Evolutionary conservation across 2,888 invertebrate species (phyloP).

Genomic region (Marronus borbonicus): DNA sequence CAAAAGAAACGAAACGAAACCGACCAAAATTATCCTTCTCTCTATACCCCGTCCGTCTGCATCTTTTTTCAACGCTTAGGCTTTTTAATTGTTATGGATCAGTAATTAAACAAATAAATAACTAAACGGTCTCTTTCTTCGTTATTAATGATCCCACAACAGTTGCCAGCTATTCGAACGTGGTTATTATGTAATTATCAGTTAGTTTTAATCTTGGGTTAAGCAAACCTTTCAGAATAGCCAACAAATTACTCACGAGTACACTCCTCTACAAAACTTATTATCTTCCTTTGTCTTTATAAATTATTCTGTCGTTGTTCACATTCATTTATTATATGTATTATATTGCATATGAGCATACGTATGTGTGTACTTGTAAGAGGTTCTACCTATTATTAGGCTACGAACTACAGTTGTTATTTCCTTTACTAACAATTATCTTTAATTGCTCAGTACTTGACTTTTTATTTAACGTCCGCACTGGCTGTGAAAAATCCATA

Average conservation of each 20-base stretch:
- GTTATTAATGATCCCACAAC: constrained; percentile 71
- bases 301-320: constrained; percentile 53
- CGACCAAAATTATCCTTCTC: constrained; percentile 11
- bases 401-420: constrained; percentile 41
- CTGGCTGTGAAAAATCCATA: constrained; percentile 35
- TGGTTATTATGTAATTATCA: constrained; percentile 73
- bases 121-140: constrained; percentile 69
- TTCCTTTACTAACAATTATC: constrained; percentile 47
- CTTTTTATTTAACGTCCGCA: constrained; percentile 35
- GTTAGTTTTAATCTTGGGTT: constrained; percentile 73
- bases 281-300: constrained; percentile 58
- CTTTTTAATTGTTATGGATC: constrained; percentile 70
- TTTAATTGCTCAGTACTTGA: constrained; percentile 40
- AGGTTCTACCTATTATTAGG: constrained; percentile 44
- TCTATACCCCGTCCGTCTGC: background rate
- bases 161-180: constrained; percentile 68
- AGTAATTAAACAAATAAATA: constrained; percentile 72
- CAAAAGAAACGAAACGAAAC: constrained; percentile 2
- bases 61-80: constrained; percentile 20
- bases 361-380: constrained; percentile 1
- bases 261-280: constrained; percentile 61
- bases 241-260: constrained; percentile 70
- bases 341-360: background rate
- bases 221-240: constrained; percentile 72
- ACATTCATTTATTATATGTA: constrained; percentile 38